phyloP scores from a whole-genome alignment of 1,140 invertebrate species.

The Druon quercuslanigerum region DNA sequence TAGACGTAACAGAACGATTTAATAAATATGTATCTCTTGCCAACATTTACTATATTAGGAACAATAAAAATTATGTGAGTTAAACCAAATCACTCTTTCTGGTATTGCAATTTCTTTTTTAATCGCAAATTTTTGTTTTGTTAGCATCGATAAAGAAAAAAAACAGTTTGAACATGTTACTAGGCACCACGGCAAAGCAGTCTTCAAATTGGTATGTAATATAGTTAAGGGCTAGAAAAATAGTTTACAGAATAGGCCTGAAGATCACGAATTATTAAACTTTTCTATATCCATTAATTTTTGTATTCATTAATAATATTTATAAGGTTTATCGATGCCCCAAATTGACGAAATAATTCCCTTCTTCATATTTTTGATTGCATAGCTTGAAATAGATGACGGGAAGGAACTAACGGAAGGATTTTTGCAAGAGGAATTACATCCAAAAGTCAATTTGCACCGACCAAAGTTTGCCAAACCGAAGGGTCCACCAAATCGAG shows the following conservation, averaged over 20 bases:
- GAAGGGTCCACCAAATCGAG: slow-evolving; percentile 93
- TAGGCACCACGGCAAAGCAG: slow-evolving; percentile 24
- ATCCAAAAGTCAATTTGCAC: slow-evolving; percentile 94
- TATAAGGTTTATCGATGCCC: slow-evolving; percentile 12
- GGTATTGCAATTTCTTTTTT: slow-evolving; percentile 50
- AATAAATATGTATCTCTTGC: slow-evolving; percentile 69
- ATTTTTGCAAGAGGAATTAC: slow-evolving; percentile 93
- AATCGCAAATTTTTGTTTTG: slow-evolving; percentile 14
- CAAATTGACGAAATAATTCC: slow-evolving; percentile 42
- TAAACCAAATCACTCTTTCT: slow-evolving; percentile 51
- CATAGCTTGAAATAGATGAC: slow-evolving; percentile 94
- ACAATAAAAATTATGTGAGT: slow-evolving; percentile 66
- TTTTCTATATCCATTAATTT: not conserved
- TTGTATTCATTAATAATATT: slow-evolving; percentile 33
- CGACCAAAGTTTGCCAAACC: slow-evolving; percentile 95
- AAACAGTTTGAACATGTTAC: slow-evolving; percentile 31
- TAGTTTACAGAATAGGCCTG: slow-evolving; percentile 72
- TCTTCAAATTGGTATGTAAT: slow-evolving; percentile 62
- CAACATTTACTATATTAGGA: slow-evolving; percentile 62
- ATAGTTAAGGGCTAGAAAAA: slow-evolving; percentile 47
- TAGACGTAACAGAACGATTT: slow-evolving; percentile 42
- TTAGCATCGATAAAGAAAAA: slow-evolving; percentile 31
- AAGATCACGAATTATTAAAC: slow-evolving; percentile 32
- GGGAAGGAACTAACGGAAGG: slow-evolving; percentile 92
- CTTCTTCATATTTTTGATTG: slow-evolving; percentile 55